phyloP scores from a whole-genome alignment of 2,797 vertebrate genomes.

The Rhinogobio ventralis region DNA sequence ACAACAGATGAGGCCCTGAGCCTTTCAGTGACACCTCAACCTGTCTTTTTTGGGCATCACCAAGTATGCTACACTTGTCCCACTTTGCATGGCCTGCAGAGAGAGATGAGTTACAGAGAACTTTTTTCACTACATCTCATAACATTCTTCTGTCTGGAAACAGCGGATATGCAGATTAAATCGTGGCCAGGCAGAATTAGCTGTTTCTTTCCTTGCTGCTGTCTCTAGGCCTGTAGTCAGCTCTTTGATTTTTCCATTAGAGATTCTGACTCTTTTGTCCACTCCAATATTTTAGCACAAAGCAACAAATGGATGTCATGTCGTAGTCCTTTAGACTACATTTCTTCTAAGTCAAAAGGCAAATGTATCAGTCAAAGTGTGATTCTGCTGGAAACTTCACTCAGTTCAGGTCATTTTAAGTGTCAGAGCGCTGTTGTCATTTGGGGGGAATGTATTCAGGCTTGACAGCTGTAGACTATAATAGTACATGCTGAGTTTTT shows the following conservation, averaged over 20 bases:
- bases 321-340: background rate
- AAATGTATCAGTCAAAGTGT: background rate
- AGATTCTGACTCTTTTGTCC: conserved; percentile 13
- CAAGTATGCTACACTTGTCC: background rate
- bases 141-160: conserved; percentile 37
- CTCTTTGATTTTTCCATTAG: conserved; percentile 46
- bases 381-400: background rate
- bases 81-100: background rate
- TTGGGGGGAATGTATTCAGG: background rate
- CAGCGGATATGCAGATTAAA: conserved; percentile 20
- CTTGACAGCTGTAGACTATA: conserved; percentile 4
- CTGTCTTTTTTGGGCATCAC: background rate
- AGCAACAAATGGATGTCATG: background rate
- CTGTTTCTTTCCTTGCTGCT: background rate
- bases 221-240: background rate
- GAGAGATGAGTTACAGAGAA: conserved; percentile 14
- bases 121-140: conserved; percentile 19
- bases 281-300: conserved; percentile 11
- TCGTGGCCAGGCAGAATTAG: conserved; percentile 10
- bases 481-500: conserved; percentile 23
- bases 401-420: conserved; percentile 19
- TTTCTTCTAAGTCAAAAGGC: background rate
- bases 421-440: background rate
- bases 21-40: background rate
- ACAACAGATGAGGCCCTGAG: background rate